These are phyloP conservation scores for Nasonia oneida DNA, from an alignment of 2,888 invertebrate species.

Conservation along the genomic window DNA sequence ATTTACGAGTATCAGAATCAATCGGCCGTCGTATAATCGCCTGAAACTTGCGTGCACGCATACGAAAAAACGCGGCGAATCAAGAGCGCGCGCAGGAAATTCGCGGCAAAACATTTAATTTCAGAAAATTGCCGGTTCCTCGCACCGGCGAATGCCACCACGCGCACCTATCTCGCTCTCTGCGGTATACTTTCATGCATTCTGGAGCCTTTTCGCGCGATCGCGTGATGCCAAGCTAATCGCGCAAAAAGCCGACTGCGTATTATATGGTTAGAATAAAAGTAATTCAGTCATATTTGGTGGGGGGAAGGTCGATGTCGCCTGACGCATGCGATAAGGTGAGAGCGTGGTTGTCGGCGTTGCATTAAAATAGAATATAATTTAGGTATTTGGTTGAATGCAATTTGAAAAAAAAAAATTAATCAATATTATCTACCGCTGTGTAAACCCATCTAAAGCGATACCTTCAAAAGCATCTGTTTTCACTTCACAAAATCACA, in stretches of 20 bases:
- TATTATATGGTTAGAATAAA: neutral
- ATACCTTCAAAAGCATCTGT: neutral
- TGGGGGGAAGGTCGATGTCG: constrained; percentile 24
- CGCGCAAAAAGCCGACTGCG: neutral
- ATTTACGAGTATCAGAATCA: neutral
- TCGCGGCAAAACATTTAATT: constrained; percentile 29
- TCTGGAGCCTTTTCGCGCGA: constrained; percentile 30
- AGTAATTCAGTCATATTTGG: neutral
- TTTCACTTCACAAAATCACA: constrained; percentile 29
- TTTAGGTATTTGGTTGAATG: too few species aligned
- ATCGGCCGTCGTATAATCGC: neutral
- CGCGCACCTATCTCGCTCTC: neutral
- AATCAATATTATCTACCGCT: neutral
- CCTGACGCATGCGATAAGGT: constrained; percentile 35
- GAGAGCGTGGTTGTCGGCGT: too few species aligned
- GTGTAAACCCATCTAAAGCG: constrained; percentile 6
- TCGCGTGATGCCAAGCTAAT: constrained; percentile 53
- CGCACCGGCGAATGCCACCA: constrained; percentile 52
- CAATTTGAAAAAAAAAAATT: too few species aligned
- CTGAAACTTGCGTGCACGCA: neutral
- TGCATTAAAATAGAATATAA: too few species aligned
- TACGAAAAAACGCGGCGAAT: neutral
- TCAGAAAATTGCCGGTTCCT: constrained; percentile 59
- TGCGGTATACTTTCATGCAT: neutral
- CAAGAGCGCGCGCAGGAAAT: too few species aligned